A percentile compares a stretch with the other conserved stretches of the same genome.
These are phyloP conservation scores for Scaptomyza parva DNA, from an alignment of 2,888 invertebrate species.

Conservation along the genomic window DNA sequence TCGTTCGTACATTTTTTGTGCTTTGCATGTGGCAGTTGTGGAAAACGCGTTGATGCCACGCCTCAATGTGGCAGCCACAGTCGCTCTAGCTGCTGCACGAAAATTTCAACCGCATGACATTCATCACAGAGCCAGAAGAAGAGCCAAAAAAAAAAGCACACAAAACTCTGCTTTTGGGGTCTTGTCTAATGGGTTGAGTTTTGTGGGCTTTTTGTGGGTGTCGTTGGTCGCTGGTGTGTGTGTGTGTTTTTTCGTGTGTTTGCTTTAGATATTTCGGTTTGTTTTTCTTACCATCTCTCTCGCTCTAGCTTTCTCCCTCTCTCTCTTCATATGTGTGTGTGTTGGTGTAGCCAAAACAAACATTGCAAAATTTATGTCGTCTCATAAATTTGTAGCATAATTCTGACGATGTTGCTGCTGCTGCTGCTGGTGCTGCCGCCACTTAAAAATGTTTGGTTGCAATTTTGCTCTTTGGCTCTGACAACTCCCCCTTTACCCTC, in stretches of 20 bases:
- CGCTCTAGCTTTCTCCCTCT: constrained; percentile 1
- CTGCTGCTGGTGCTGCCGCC: constrained; percentile 60
- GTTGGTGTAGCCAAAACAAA: constrained; percentile 72
- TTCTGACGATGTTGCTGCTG: constrained; percentile 68
- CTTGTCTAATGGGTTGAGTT: constrained; percentile 13
- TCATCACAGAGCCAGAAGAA: constrained; percentile 65
- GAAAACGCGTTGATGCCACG: constrained; percentile 44
- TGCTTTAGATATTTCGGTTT: constrained; percentile 73
- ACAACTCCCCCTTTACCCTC: not conserved
- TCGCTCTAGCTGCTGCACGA: constrained; percentile 42
- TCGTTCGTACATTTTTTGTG: constrained; percentile 29
- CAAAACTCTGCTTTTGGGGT: constrained; percentile 39
- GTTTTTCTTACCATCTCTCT: constrained; percentile 65
- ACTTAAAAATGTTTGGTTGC: constrained; percentile 80
- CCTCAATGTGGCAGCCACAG: constrained; percentile 45
- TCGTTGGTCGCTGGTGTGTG: constrained; percentile 26
- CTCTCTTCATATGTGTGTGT: constrained; percentile 8
- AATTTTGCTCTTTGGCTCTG: constrained; percentile 67
- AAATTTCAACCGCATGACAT: constrained; percentile 81
- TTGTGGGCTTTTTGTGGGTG: constrained; percentile 31
- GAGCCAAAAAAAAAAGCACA: constrained; percentile 11
- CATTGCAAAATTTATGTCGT: constrained; percentile 80
- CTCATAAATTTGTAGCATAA: constrained; percentile 81
- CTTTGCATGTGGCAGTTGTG: constrained; percentile 19
- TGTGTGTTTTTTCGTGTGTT: constrained; percentile 46